Base-by-base conservation (phyloP, 2,113 vertebrate species). In the Trogon surrucura region DNA sequence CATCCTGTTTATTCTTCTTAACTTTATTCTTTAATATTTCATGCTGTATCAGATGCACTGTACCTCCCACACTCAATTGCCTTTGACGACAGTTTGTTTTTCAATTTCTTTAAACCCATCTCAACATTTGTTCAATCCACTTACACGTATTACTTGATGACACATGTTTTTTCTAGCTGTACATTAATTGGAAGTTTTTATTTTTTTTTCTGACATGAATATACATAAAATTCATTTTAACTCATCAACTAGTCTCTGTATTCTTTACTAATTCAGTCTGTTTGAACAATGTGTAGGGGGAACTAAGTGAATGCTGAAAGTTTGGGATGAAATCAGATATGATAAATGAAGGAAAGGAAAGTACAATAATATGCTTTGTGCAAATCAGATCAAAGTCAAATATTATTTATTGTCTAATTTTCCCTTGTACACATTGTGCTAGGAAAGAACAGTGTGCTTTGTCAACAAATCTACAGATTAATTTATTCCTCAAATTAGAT, bases 321-420 rank as follows among this genome's bases (percentile, higher is more conserved):
- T 45, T 44, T 69, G n/a, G 56, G 29, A 85, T 93, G 57, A 86
- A 95, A 95, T 87, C 54, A 82, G 71, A 66, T 79, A 79, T 57
- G 62, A 96, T 66, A 94, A 88, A 94, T 93, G 80, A 95, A 96
- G 56, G 53, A 91, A 93, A 16, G 22, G 9, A 85, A 81, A 86
- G n/a, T 56, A 88, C 36, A 74, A 56, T 88, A 86, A 74, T 90
- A 60, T 67, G 34, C 30, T 88, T 73, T 74, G 77, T 88, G 71
- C 51, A 96, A 95, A 92, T 95, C 77, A 94, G 50, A 90, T 95
- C 82, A 91, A 86, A 95, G 45, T 88, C 73, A 96, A 88, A 84
- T 95, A 85, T 79, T 96, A 91, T 95, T 91, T 96, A 95, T 87
- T 92, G 32, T 86, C 62, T 95, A 94, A 93, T 96, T 95, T 94